Conservation (phyloP, 2,888 invertebrate species). For the Meloe dianella region DNA sequence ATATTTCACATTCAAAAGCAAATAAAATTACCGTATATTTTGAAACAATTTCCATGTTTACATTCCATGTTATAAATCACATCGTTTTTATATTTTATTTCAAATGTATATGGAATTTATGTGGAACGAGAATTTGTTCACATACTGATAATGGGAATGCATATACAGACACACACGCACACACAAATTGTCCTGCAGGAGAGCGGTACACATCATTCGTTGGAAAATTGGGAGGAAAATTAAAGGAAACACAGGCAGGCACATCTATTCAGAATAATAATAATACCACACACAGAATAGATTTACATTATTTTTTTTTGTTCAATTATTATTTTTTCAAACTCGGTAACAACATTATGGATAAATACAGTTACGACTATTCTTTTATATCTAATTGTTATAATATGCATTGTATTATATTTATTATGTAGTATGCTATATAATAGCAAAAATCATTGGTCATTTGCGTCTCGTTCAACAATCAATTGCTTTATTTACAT, state of each 20-base stretch:
- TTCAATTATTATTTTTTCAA: not conserved
- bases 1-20: conserved; percentile 5
- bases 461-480: conserved; percentile 29
- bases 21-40: not conserved
- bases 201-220: not conserved
- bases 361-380: conserved; percentile 3
- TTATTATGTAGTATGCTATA: conserved; percentile 26
- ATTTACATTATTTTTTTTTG: conserved; percentile 14
- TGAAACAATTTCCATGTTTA: too few species aligned
- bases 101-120: not conserved
- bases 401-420: conserved; percentile 16
- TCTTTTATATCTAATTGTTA: conserved; percentile 20
- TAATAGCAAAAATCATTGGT: conserved; percentile 33
- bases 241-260: conserved; percentile 14
- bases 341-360: conserved; percentile 16
- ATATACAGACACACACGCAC: not conserved
- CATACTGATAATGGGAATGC: not conserved
- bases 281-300: conserved; percentile 18
- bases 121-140: conserved; percentile 1
- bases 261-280: conserved; percentile 19
- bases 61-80: not conserved
- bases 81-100: not conserved
- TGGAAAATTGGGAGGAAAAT: not conserved
- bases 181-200: not conserved
- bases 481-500: conserved; percentile 10